Percentiles rank a stretch among this genome's conserved stretches.
Conservation (phyloP, 2,888 invertebrate species). For the Lasioglossum vierecki region DNA sequence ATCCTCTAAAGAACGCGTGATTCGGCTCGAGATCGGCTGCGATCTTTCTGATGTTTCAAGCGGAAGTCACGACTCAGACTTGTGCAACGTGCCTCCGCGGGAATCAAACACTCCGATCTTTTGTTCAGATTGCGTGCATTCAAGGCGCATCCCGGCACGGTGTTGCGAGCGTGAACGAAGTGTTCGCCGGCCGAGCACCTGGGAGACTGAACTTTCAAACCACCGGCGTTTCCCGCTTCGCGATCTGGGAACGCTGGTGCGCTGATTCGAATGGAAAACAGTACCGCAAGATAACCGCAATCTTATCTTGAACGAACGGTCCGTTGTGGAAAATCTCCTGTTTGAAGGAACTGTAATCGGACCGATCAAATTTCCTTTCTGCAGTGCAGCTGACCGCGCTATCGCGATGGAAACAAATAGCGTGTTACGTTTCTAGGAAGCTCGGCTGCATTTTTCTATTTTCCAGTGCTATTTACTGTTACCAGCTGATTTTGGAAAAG, state of each 20-base stretch:
- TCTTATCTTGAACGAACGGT: constrained; percentile 54
- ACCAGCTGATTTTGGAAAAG: background rate
- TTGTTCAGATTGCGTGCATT: background rate
- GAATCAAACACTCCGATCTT: background rate
- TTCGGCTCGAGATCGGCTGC: background rate
- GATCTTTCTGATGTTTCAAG: background rate
- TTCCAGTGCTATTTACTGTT: background rate
- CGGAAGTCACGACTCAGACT: constrained; percentile 7
- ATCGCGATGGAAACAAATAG: background rate
- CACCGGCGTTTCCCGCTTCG: constrained; percentile 39
- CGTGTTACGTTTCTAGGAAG: background rate
- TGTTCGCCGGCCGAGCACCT: constrained; percentile 49
- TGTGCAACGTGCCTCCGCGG: background rate
- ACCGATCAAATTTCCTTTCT: background rate
- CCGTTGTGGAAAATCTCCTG: background rate
- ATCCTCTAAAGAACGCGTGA: background rate
- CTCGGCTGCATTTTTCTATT: background rate
- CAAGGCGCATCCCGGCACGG: background rate
- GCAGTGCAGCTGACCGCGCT: background rate
- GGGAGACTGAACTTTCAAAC: constrained; percentile 64
- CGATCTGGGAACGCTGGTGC: constrained; percentile 5
- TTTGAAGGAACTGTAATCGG: background rate
- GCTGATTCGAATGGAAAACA: constrained; percentile 6
- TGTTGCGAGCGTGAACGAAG: constrained; percentile 22
- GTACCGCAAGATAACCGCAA: constrained; percentile 39